Conservation (phyloP, 2,797 vertebrate species). For the Neostethus bicornis region DNA sequence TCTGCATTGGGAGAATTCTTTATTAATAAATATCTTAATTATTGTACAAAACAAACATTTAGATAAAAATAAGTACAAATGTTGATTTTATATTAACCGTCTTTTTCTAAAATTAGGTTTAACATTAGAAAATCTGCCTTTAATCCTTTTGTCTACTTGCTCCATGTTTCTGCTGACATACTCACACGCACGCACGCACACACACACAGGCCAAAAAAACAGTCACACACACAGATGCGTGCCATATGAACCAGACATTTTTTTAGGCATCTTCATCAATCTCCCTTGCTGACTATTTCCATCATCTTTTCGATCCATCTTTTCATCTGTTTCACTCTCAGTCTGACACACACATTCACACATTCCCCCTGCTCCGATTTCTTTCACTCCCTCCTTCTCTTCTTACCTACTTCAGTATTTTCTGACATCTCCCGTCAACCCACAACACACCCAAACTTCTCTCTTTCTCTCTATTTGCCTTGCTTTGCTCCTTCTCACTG, state of each 20-base stretch:
- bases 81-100: constrained; percentile 21
- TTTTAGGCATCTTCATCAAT: constrained; percentile 24
- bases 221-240: constrained; percentile 17
- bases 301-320: constrained; percentile 54
- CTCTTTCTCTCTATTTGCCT: constrained; percentile 24
- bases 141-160: constrained; percentile 46
- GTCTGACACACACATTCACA: constrained; percentile 30
- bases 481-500: constrained; percentile 16
- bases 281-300: constrained; percentile 45
- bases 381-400: constrained; percentile 7
- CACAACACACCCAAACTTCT: constrained; percentile 1
- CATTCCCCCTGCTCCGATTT: constrained; percentile 9
- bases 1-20: too few species aligned
- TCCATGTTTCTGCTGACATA: constrained; percentile 26
- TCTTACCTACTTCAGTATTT: constrained; percentile 46
- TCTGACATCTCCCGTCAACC: constrained; percentile 13
- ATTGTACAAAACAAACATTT: background rate
- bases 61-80: constrained; percentile 17
- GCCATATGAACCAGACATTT: constrained; percentile 19
- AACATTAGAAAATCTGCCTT: constrained; percentile 45
- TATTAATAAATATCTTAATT: background rate
- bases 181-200: constrained; percentile 14
- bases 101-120: constrained; percentile 51
- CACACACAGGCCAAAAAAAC: constrained; percentile 6
- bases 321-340: constrained; percentile 46